Evolutionary conservation across 2,888 invertebrate genomes (phyloP), one percentile per base, ranked within the genome.

Genomic region (Lottia gigantea): DNA sequence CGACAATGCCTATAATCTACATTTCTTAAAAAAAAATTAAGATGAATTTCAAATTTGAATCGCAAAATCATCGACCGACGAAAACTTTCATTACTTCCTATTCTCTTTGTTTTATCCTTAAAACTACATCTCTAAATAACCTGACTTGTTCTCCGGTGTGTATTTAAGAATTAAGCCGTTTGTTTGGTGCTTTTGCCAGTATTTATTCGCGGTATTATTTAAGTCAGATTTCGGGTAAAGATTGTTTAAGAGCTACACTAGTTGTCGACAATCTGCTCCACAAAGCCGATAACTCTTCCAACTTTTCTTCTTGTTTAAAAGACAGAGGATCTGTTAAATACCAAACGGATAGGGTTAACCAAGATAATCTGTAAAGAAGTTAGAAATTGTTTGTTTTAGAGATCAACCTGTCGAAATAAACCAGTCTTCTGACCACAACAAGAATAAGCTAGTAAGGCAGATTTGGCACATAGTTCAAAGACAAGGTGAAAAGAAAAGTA

Each of bases 391-490:
- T 68, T 68, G 68, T 47, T 64, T 19, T 12, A 46, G 64, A 25
- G 68, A 68, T 68, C 63, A 68, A 62, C 47, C n/a, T 26, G 49
- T 46, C 64, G 63, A 31, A 23, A 46, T 31, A 46, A 63, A 26
- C 46, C 45, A 47, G 49, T 63, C 46, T 26, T 25, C 62, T 68
- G 68, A 68, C 68, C 68, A 68, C 47, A 40, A 46, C n/a, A 31
- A 46, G 23, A 46, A 64, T 19, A 64, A 68, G n/a, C 45, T 68
- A 19, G 49, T 23, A 46, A 62, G 46, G 63, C 63, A 47, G 63
- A 63, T 64, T 68, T 68, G 68, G 68, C 68, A 68, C 68, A 25
- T 64, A 64, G 63, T 62, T 68, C 68, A 68, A 68, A 68, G 55
- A 55, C 23, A 19, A 55, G 55, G 55, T 23, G 23, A 19, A 23